phyloP scores from a whole-genome alignment of 2,797 vertebrate genomes.

The Toxotes lorentzi region DNA sequence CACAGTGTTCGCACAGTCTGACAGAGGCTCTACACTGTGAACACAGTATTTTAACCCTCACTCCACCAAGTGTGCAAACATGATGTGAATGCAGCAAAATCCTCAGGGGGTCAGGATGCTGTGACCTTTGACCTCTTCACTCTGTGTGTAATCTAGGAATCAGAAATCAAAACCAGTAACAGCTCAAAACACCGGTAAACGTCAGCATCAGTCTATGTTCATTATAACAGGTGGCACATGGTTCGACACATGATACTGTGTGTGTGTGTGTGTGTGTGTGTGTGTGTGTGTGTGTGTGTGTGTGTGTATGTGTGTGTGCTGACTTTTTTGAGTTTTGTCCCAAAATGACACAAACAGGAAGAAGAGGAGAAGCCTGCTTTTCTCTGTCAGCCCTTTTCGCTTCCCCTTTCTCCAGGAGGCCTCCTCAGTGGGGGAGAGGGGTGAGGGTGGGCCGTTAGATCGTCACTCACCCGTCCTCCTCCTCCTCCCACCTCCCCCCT shows the following conservation, averaged over 20 bases:
- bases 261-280: background rate
- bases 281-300: slow-evolving; percentile 16
- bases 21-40: too few species aligned
- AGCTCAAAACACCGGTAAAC: background rate
- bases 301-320: slow-evolving; percentile 3
- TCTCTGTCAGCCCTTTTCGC: slow-evolving; percentile 78
- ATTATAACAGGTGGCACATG: too few species aligned
- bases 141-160: background rate
- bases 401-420: slow-evolving; percentile 64
- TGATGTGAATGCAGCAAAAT: background rate
- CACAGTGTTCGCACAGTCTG: too few species aligned
- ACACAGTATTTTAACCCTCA: too few species aligned
- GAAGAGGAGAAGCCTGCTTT: slow-evolving; percentile 41
- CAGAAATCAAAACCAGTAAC: too few species aligned
- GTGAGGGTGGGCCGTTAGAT: slow-evolving; percentile 48
- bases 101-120: background rate
- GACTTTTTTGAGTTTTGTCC: slow-evolving; percentile 44
- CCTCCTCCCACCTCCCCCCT: slow-evolving; percentile 1
- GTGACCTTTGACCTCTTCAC: background rate
- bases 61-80: background rate
- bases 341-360: slow-evolving; percentile 69
- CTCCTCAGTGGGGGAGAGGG: slow-evolving; percentile 32
- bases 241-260: slow-evolving; percentile 1
- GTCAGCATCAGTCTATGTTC: background rate
- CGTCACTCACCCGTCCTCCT: slow-evolving; percentile 50